Conservation (phyloP, 2,113 vertebrate species). For the Verasper variegatus region DNA sequence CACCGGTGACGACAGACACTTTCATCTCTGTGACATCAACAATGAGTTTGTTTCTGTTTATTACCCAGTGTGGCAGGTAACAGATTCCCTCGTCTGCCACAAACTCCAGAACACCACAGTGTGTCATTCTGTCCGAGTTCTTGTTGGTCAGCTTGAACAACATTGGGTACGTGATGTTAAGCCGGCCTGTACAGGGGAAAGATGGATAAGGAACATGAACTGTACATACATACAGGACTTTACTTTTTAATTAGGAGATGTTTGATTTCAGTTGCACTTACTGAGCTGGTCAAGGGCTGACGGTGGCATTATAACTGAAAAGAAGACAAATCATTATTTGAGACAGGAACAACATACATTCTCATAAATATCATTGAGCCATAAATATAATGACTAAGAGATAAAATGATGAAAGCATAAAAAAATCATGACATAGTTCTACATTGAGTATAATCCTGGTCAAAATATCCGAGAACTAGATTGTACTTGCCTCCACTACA, state of each 20-base stretch:
- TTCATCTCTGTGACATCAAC: background rate
- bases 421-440: no score
- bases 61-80: constrained; percentile 98
- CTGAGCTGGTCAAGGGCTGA: constrained; percentile 98
- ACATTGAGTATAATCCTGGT: no score
- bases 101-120: constrained; percentile 97
- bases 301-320: constrained; percentile 97
- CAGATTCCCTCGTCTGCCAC: constrained; percentile 98
- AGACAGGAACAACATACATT: background rate
- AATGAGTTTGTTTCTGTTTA: constrained; percentile 35
- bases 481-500: no score
- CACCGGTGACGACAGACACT: background rate
- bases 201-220: background rate
- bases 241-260: background rate
- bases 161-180: constrained; percentile 99
- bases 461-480: no score
- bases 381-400: no score
- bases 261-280: constrained; percentile 81
- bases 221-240: no score
- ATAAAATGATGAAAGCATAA: no score
- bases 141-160: constrained; percentile 98
- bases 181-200: constrained; percentile 84
- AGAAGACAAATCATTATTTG: constrained; percentile 38
- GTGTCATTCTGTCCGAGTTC: constrained; percentile 96
- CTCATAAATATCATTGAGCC: no score